phyloP scores from a whole-genome alignment of 2,797 vertebrate genomes.

The Artibeus jamaicensis region DNA sequence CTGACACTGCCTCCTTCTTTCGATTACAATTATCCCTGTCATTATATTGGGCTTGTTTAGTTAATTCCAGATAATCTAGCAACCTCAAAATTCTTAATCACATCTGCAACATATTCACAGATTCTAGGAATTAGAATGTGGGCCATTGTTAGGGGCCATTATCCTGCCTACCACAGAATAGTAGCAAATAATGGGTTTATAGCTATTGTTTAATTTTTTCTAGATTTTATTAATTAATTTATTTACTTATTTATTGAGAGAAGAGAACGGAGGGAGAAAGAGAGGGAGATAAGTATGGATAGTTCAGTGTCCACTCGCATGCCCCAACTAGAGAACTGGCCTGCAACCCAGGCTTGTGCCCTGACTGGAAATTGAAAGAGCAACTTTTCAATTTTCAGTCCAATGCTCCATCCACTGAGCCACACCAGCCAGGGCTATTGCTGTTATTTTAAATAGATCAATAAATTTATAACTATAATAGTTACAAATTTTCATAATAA shows the following conservation, averaged over 20 bases:
- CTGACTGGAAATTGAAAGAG: neutral
- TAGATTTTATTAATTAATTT: neutral
- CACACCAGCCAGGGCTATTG: neutral
- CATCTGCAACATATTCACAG: neutral
- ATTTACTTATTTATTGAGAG: no score
- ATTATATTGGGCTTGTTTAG: neutral
- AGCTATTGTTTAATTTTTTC: neutral
- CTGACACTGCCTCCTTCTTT: neutral
- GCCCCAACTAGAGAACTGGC: neutral
- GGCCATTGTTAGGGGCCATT: neutral
- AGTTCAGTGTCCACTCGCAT: neutral
- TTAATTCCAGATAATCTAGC: neutral
- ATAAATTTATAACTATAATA: neutral
- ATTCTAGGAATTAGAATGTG: neutral
- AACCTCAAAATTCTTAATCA: neutral
- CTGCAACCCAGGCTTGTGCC: neutral
- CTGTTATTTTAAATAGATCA: neutral
- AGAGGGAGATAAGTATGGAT: neutral
- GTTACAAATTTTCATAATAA: neutral
- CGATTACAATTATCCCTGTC: neutral
- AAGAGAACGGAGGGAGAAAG: neutral
- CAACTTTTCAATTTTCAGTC: neutral
- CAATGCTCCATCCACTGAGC: neutral
- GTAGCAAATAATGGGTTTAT: neutral
- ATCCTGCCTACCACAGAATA: neutral